Evolutionary conservation across 2,797 vertebrate species (phyloP).

Genomic region (Remorina albescens): DNA sequence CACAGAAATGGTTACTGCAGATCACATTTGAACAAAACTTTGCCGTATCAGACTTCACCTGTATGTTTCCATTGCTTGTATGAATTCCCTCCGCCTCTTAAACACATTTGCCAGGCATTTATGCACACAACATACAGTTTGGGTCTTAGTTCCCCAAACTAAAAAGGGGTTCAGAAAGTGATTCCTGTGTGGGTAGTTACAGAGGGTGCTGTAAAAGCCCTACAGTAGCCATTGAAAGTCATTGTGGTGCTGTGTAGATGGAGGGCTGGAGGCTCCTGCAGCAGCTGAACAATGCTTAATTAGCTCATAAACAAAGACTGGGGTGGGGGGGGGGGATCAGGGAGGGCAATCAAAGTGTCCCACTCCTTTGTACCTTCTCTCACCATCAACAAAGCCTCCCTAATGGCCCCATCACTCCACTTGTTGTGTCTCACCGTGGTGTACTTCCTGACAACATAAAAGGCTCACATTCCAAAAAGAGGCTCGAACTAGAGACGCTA

Average conservation of each 20-base stretch:
- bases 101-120: not conserved
- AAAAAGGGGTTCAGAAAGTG: slow-evolving; percentile 21
- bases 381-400: slow-evolving; percentile 78
- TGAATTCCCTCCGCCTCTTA: slow-evolving; percentile 3
- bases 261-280: slow-evolving; percentile 45
- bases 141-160: slow-evolving; percentile 33
- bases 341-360: slow-evolving; percentile 79
- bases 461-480: slow-evolving; percentile 79
- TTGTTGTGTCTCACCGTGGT: slow-evolving; percentile 86
- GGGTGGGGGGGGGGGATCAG: slow-evolving; percentile 82
- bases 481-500: slow-evolving; percentile 68
- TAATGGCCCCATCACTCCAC: slow-evolving; percentile 77
- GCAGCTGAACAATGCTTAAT: slow-evolving; percentile 83
- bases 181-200: slow-evolving; percentile 9
- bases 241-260: slow-evolving; percentile 56
- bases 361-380: slow-evolving; percentile 74
- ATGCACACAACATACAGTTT: slow-evolving; percentile 1
- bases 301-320: slow-evolving; percentile 87
- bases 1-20: slow-evolving; percentile 51
- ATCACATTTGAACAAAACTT: slow-evolving; percentile 69
- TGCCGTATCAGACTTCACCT: slow-evolving; percentile 59
- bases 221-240: slow-evolving; percentile 75
- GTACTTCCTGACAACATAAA: slow-evolving; percentile 87
- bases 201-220: slow-evolving; percentile 57
- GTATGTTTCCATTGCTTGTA: slow-evolving; percentile 30